Evolutionary conservation across 2,797 vertebrate genomes (phyloP).

Genomic region (Gymnothorax javanicus): DNA sequence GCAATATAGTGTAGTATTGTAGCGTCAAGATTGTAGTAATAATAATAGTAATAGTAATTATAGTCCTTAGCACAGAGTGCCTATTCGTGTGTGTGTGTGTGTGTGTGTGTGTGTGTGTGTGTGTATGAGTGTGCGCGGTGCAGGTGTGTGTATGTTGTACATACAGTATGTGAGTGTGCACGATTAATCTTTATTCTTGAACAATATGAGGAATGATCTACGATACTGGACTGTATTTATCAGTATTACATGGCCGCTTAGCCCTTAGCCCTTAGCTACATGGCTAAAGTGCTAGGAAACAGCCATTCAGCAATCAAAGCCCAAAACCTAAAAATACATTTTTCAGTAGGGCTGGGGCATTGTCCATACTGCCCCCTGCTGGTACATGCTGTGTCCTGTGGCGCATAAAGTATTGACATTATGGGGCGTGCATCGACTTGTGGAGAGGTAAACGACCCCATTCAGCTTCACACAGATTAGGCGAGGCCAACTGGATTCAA

Average conservation of each 20-base stretch:
- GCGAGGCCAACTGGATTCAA: not conserved
- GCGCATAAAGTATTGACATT: slow-evolving; percentile 66
- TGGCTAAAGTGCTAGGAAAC: not conserved
- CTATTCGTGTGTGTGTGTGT: too few species aligned
- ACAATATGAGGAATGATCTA: not conserved
- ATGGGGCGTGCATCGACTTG: not conserved
- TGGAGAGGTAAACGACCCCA: not conserved
- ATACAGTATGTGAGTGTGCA: not conserved
- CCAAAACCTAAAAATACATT: not conserved
- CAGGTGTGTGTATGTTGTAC: too few species aligned
- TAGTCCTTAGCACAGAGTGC: too few species aligned
- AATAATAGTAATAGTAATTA: too few species aligned
- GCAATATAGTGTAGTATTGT: not conserved
- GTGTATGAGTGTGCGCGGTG: too few species aligned
- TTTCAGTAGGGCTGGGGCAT: slow-evolving; percentile 40
- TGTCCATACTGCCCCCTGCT: slow-evolving; percentile 37
- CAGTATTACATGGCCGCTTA: too few species aligned
- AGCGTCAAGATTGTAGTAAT: too few species aligned
- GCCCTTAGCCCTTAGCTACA: not conserved
- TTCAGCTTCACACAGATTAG: not conserved
- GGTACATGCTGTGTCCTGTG: slow-evolving; percentile 46
- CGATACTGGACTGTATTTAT: not conserved
- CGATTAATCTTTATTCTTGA: too few species aligned
- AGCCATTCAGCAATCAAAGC: not conserved
- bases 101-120: too few species aligned